Base-by-base conservation (phyloP, 2,888 invertebrate genomes). In the Galerucella nymphaeae region DNA sequence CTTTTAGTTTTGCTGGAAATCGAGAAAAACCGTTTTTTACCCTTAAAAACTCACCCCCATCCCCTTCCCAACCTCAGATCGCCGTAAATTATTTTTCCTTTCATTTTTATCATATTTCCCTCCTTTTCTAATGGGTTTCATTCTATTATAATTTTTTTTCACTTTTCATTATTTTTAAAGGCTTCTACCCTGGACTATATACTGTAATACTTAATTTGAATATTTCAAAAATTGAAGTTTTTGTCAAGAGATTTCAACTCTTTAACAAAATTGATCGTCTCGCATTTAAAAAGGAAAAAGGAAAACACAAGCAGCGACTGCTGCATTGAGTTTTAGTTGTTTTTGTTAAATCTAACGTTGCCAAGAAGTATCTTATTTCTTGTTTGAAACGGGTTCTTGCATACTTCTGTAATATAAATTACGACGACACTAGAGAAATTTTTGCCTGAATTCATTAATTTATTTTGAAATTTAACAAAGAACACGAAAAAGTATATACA, bases 371-470 rank as follows among this genome's bases (percentile, higher is more conserved):
- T 67, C 67, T 59, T 67, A 59, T 67, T 67, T 67, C 67, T 67
- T 67, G 59, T 67, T 59, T 67, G 59, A 67, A 67, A 59, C 67
- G 48, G 63, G 45, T 63, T 50, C 23, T 66, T 38, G 66, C 69
- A 70, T 70, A 70, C 55, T 70, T 70, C 11, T 45, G 63, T 70
- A 70, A 70, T 70, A 70, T 55, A 57, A 70, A 70, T 70, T 70
- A 70, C 63, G 63, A 70, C 42, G 63, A 57, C 69, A 63, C 69
- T 70, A 16, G 69, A 70, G 57, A 70, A 70, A 63, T 55, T 70
- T 30, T 38, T 38, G 69, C 69, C 48, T 42, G 68, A 58, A 68
- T 63, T 68, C 63, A 57, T 59, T 64, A 68, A 72, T 67, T 68
- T 58, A 38, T 68, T 55, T 64, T 18, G 68, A 69, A 64, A 63